A percentile compares a stretch with the other conserved stretches of the same genome.
phyloP scores from a whole-genome alignment of 2,113 vertebrate genomes.

The Nyctereutes procyonoides region DNA sequence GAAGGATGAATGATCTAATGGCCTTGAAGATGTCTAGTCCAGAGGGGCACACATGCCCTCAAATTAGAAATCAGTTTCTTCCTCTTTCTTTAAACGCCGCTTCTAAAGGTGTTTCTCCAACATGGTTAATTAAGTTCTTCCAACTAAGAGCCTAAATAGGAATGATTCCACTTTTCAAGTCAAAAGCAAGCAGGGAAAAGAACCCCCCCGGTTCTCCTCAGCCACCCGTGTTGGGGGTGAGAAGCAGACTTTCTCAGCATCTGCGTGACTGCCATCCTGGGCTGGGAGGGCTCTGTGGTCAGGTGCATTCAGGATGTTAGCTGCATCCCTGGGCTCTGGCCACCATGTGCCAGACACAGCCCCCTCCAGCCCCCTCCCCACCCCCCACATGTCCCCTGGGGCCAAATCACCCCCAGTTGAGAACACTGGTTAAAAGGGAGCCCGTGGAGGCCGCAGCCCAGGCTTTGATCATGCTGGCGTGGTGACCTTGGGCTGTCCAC shows the following conservation, averaged over 20 bases:
- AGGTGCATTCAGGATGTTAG: neutral
- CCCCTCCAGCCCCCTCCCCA: no score
- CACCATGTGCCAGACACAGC: neutral
- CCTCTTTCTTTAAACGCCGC: neutral
- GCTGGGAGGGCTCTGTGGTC: neutral
- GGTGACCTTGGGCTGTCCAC: neutral
- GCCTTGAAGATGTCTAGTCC: neutral
- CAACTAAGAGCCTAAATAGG: neutral
- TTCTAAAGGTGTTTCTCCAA: neutral
- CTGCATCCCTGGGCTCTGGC: neutral
- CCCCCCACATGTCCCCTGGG: neutral
- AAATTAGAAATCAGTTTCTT: neutral
- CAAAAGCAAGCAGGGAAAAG: neutral
- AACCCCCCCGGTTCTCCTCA: fast-evolving
- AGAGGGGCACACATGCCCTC: fast-evolving
- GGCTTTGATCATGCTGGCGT: neutral
- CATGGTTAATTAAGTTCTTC: neutral
- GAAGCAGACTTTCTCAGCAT: neutral
- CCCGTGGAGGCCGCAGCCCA: neutral
- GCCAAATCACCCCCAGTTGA: neutral
- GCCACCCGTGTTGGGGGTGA: neutral
- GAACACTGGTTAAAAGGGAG: neutral
- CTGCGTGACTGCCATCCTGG: neutral
- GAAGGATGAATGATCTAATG: neutral
- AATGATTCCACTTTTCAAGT: neutral